Conservation (phyloP, 53 echinoderm and acorn worm genomes). For the Patiria pectinifera region DNA sequence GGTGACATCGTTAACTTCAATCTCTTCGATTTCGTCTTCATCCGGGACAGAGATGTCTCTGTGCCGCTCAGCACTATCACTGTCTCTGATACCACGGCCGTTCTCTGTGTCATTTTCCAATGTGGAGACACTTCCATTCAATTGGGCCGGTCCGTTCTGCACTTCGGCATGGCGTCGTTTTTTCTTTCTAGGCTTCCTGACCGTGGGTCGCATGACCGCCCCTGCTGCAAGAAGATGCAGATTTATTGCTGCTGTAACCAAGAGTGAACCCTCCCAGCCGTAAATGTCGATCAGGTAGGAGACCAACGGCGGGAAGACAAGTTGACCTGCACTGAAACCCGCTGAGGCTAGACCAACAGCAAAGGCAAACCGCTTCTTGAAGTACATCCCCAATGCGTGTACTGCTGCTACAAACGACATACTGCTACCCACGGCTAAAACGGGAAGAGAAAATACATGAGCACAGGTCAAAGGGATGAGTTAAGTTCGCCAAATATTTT, state of each 20-base stretch:
- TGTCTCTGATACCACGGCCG: not conserved
- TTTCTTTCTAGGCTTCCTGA: not conserved
- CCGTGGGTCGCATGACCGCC: constrained; percentile 42
- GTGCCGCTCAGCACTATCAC: not conserved
- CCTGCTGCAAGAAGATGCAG: constrained; percentile 36
- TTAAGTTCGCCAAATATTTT: too few species aligned
- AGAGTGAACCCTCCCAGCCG: constrained; percentile 38
- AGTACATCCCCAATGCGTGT: constrained; percentile 34
- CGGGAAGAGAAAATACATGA: not conserved
- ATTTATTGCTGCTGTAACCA: constrained; percentile 25
- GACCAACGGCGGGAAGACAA: constrained; percentile 43
- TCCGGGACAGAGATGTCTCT: not conserved
- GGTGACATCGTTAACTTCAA: not conserved
- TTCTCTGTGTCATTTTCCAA: not conserved
- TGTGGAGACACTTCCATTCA: not conserved
- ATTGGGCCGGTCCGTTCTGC: not conserved
- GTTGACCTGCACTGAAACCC: constrained; percentile 30
- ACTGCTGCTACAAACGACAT: constrained; percentile 3
- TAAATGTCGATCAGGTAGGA: constrained; percentile 32
- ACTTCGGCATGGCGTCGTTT: not conserved
- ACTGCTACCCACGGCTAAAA: constrained; percentile 21
- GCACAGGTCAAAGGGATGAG: too few species aligned
- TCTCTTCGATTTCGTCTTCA: not conserved
- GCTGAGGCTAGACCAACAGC: constrained; percentile 24
- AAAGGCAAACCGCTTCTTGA: constrained; percentile 21